phyloP scores from a whole-genome alignment of 1,140 invertebrate genomes.

The Drosophila neocordata region DNA sequence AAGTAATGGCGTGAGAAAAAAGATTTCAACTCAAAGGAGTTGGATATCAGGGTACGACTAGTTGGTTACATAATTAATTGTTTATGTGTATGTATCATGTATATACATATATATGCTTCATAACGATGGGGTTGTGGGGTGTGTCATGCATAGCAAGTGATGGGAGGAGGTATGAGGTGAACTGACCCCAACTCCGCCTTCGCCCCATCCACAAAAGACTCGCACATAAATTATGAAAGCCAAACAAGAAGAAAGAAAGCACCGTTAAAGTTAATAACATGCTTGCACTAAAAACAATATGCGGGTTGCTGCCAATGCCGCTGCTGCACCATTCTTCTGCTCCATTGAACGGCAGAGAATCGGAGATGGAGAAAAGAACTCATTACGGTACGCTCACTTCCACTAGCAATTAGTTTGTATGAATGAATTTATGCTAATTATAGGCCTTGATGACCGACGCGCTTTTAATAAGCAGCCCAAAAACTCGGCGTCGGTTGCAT shows the following conservation, averaged over 20 bases:
- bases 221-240: conserved; percentile 77
- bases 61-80: conserved; percentile 21
- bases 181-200: conserved; percentile 33
- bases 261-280: conserved; percentile 76
- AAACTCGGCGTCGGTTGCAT: conserved; percentile 20
- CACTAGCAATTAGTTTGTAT: conserved; percentile 75
- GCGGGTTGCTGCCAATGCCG: conserved; percentile 12
- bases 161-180: neutral
- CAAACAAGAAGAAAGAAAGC: conserved; percentile 61
- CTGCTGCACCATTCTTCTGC: conserved; percentile 46
- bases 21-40: conserved; percentile 41
- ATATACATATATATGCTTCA: neutral
- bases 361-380: conserved; percentile 45
- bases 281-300: conserved; percentile 61
- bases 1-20: conserved; percentile 72
- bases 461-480: conserved; percentile 67
- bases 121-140: neutral
- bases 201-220: conserved; percentile 38
- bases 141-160: conserved; percentile 61
- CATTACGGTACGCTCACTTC: conserved; percentile 74
- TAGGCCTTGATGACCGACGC: conserved; percentile 64
- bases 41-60: conserved; percentile 9
- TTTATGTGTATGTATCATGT: conserved; percentile 5
- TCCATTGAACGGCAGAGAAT: conserved; percentile 40
- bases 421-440: conserved; percentile 80